These are phyloP conservation scores for Harpia harpyja DNA, from an alignment of 2,797 vertebrate genomes.

Conservation along the genomic window DNA sequence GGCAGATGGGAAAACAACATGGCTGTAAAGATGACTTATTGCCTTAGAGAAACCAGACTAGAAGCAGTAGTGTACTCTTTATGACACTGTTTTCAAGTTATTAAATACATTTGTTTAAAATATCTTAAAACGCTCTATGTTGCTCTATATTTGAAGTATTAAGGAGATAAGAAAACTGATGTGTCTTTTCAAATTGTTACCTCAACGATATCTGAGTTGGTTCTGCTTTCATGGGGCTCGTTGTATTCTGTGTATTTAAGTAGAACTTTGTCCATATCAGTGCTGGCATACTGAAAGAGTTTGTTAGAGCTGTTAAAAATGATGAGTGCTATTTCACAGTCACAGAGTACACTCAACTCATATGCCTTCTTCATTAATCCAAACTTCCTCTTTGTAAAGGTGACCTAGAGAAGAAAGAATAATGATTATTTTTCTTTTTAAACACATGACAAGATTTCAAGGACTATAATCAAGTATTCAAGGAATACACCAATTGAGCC, in stretches of 20 bases:
- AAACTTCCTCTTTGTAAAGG: conserved; percentile 99
- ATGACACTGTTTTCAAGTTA: neutral
- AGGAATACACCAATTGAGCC: neutral
- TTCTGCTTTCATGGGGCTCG: conserved; percentile 98
- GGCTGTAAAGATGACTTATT: neutral
- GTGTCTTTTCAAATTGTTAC: conserved; percentile 76
- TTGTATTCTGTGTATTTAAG: conserved; percentile 99
- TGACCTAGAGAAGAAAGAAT: conserved; percentile 82
- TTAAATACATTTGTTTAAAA: neutral
- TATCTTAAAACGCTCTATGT: neutral
- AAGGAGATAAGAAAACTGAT: neutral
- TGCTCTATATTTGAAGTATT: neutral
- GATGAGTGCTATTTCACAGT: conserved; percentile 99
- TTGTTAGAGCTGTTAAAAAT: conserved; percentile 99
- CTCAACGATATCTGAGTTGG: conserved; percentile 99
- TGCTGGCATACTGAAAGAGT: conserved; percentile 99
- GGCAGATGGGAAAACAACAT: conserved; percentile 40
- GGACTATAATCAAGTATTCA: neutral
- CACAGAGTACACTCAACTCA: conserved; percentile 97
- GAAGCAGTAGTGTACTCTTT: neutral
- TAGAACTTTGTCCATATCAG: conserved; percentile 99
- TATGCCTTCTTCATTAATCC: conserved; percentile 99
- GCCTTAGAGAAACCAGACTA: neutral
- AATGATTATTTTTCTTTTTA: neutral
- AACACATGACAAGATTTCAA: neutral